Base-by-base conservation (phyloP, 1,140 invertebrate species). In the Thaumatotibia leucotreta region DNA sequence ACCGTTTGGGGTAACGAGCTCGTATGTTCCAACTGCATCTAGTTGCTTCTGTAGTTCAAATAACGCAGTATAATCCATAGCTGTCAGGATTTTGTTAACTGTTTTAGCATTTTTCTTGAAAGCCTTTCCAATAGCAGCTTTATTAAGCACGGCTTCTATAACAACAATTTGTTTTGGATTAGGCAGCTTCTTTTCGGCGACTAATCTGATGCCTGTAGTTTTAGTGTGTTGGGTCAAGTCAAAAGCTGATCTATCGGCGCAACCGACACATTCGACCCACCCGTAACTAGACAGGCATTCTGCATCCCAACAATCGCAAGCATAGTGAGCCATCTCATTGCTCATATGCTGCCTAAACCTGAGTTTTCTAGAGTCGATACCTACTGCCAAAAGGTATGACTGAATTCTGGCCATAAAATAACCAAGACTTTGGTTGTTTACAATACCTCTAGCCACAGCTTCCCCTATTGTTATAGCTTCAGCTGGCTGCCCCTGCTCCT, bases 251-350 rank as follows among this genome's bases (percentile, higher is more conserved):
- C 99, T 93, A 86, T 99, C 99, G 20, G 99, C 99, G 93, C 98
- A 99, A 4, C 99, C 99, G 14, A 99, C 99, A 93, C 99, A 99
- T 90, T 99, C 99, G 4, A 99, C 95, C 99, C 99, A 99, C 11
- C 99, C 99, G 91, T 98, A 98, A 65, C 97, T 98, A 11, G 98
- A 98, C 4, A 98, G 93, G 80, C 96, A 96, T 88, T 99, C 98
- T 3, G 98, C 98, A 93, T 99, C 98, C 98, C 98, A 99, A 80
- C 98, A 99, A 84, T 99, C 99, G 91, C 97, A 97, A n/a, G 99
- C 99, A 92, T 99, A 99, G 92, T 99, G 99, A 77, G 99, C 99
- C 98, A 99, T 99, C 92, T 99, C 99, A 92, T 99, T 99, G 64
- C 94, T 93, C 97, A 99, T 97, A 81, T 99, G 99, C 84, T 99